A percentile compares a stretch with the other conserved stretches of the same genome.
Evolutionary conservation across 2,797 vertebrate species (phyloP).

Genomic region (Chromis chromis): DNA sequence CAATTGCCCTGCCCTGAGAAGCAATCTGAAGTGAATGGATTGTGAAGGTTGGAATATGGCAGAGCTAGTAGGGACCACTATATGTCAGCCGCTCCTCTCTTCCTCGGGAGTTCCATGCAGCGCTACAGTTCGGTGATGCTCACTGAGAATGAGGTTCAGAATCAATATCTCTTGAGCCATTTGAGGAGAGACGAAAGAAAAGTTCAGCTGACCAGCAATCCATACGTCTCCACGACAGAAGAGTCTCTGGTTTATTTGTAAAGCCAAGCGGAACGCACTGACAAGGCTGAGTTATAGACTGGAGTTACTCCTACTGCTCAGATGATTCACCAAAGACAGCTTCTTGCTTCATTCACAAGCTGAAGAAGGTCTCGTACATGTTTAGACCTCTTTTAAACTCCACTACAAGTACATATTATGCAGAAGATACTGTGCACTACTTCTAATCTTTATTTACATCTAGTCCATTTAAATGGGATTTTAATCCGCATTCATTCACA

Average conservation of each 20-base stretch:
- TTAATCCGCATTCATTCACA: constrained; percentile 24
- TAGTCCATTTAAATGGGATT: constrained; percentile 12
- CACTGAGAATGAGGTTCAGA: constrained; percentile 65
- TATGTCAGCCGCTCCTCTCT: constrained; percentile 42
- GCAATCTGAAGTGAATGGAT: constrained; percentile 29
- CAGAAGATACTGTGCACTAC: constrained; percentile 2
- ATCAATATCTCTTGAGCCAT: constrained; percentile 77
- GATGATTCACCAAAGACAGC: constrained; percentile 34
- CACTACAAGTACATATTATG: constrained; percentile 1
- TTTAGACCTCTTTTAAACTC: constrained; percentile 16
- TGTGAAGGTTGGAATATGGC: constrained; percentile 7
- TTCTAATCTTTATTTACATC: constrained; percentile 17
- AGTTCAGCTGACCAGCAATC: constrained; percentile 79
- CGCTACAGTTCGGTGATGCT: constrained; percentile 64
- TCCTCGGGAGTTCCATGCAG: constrained; percentile 51
- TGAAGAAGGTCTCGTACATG: not conserved
- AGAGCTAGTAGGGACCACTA: not conserved
- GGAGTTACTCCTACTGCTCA: constrained; percentile 29
- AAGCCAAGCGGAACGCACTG: constrained; percentile 58
- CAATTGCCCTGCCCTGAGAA: constrained; percentile 20
- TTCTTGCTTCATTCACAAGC: constrained; percentile 23
- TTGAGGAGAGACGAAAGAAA: constrained; percentile 62
- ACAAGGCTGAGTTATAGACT: constrained; percentile 71
- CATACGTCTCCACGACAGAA: constrained; percentile 73
- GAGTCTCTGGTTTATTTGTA: constrained; percentile 61